Conservation (phyloP, 2,113 vertebrate genomes). For the Circaetus gallicus region DNA sequence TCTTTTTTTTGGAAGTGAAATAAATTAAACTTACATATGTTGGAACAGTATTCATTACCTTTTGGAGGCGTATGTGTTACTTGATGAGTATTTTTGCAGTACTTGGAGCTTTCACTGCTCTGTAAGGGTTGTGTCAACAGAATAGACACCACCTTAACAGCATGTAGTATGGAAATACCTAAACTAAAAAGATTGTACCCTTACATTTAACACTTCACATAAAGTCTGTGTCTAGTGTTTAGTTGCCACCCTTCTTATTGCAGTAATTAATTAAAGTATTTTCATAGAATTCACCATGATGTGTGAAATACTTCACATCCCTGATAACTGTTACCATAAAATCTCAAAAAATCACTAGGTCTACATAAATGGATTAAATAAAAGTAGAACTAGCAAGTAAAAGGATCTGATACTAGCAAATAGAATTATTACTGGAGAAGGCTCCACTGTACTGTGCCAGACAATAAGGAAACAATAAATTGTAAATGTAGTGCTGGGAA, state of each 20-base stretch:
- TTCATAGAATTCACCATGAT: background rate
- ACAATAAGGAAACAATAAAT: background rate
- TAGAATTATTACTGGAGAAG: background rate
- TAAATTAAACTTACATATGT: background rate
- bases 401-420: background rate
- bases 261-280: background rate
- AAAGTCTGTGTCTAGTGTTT: background rate
- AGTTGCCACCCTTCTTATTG: background rate
- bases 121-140: background rate
- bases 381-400: background rate
- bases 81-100: background rate
- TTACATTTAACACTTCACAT: rapidly evolving
- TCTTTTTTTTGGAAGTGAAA: background rate
- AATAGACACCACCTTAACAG: background rate
- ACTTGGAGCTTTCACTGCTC: background rate
- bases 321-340: background rate
- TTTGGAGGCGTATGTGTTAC: background rate
- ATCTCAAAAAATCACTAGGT: background rate
- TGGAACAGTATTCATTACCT: background rate
- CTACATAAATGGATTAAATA: background rate
- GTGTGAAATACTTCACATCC: background rate
- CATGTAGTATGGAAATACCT: background rate
- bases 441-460: background rate
- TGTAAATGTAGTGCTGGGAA: background rate
- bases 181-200: background rate